Base-by-base conservation (phyloP, 64 coral and sea anemone species). In the Acropora tenuis region DNA sequence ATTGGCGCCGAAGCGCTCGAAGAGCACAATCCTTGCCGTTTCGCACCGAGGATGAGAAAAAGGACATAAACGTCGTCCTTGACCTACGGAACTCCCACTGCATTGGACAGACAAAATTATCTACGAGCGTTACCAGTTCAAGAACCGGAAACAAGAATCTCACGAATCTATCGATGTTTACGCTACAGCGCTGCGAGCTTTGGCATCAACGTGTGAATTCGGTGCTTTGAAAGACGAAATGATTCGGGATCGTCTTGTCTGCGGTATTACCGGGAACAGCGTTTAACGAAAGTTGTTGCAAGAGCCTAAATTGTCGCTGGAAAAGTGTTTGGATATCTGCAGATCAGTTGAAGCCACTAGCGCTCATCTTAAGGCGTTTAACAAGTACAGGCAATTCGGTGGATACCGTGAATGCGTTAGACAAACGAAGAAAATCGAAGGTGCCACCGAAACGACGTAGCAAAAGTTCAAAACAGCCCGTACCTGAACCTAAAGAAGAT, bases 241-340 rank as follows among this genome's bases (percentile, higher is more conserved):
- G 53, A 83, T 83, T 16, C 80, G 18, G 57, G 80, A 83, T 50
- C 58, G 30, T 17, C 53, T 63, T 43, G 42, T 46, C 18, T 63
- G 59, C 59, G 59, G 81, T 43, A 58, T 84, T 0, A 41, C 42
- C 20, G 81, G 69, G 17, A 84, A 67, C 43, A 66, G 30, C 43
- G 15, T n/a, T n/a, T n/a, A n/a, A n/a, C n/a, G 13, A 16, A 84
- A 84, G 61, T 19, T 84, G 61, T 66, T 86, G 43, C 82, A 86
- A 69, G 63, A 68, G 40, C 82, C 82, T 45, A 69, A 86, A 45
- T 47, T 86, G 41, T 68, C 42, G 43, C 61, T 86, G 40, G 80
- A 84, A 46, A 84, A 84, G 80, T 84, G 80, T 84, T 41, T 58
- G 80, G 61, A 84, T 63, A 84, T 65, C 50, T 68, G 80, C 41